phyloP scores from a whole-genome alignment of 2,888 invertebrate genomes.

The Nomada lathburiana region DNA sequence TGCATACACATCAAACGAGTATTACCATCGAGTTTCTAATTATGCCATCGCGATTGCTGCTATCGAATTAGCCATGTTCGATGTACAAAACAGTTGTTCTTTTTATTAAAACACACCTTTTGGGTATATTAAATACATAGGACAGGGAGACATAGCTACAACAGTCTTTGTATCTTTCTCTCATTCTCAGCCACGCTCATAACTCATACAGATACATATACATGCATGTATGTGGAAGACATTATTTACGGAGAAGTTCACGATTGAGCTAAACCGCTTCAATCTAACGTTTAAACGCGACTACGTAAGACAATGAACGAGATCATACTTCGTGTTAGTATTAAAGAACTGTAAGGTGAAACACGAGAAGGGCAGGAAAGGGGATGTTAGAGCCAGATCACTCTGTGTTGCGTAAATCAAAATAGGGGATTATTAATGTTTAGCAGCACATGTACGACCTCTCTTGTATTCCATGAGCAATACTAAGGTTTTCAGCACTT shows the following conservation, averaged over 20 bases:
- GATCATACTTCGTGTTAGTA: too few relatives aligned
- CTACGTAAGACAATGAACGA: too few relatives aligned
- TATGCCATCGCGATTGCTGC: too few relatives aligned
- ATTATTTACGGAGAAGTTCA: neutral
- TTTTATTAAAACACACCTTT: neutral
- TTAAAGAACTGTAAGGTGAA: too few relatives aligned
- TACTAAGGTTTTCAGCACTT: slow-evolving; percentile 85
- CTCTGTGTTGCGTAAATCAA: neutral
- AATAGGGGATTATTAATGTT: neutral
- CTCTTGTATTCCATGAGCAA: slow-evolving; percentile 89
- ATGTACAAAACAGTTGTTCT: too few relatives aligned
- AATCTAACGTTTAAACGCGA: too few relatives aligned
- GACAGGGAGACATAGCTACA: neutral
- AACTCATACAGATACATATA: too few relatives aligned
- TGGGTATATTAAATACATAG: neutral
- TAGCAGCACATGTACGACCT: slow-evolving; percentile 88
- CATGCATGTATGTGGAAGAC: neutral
- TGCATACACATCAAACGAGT: too few relatives aligned
- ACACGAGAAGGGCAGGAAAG: too few relatives aligned
- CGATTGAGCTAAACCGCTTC: too few relatives aligned
- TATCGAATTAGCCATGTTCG: too few relatives aligned
- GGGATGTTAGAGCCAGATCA: neutral
- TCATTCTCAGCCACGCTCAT: neutral
- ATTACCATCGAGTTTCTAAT: too few relatives aligned
- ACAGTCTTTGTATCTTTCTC: neutral